Evolutionary conservation across 2,888 invertebrate genomes (phyloP), one percentile per base, ranked within the genome.

Genomic region (Amiota communis): DNA sequence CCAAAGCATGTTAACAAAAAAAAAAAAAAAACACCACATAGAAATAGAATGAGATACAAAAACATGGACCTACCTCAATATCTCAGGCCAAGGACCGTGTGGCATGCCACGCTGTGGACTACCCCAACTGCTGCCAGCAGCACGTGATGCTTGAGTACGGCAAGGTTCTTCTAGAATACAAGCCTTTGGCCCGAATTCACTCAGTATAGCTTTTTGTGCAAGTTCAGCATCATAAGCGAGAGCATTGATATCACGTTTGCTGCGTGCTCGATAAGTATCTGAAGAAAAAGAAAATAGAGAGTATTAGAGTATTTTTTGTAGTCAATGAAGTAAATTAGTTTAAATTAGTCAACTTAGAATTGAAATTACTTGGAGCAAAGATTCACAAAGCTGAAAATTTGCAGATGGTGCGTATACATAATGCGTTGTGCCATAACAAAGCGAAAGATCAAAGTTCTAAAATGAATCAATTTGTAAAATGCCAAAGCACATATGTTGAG

Each of bases 151-250:
- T 79, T 90, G 90, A 59, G 88, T 75, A 64, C 87, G 92, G 87
- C 96, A 96, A 46, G 95, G 94, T 76, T 94, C 92, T 81, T 95
- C 95, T 83, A 94, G 94, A 79, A 96, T 92, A 87, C 96, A 96
- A 47, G 95, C 95, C 77, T 93, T 92, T 53, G 93, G 92, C 20
- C 96, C 96, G 81, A 96, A 92, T 89, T 95, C 95, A 10, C 91
- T 91, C 4, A 95, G 91, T 74, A 96, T 92, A 89, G 93, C 93
- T 88, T 95, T 95, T 90, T 96, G 96, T n/a, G 95, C 94, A 85
- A 94, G 92, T 0, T 90, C 90, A 47, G 93, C 92, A 87, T 96
- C 94, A 56, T 92, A 90, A 76, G 92, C 91, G 73, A 91, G 82
- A 6, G 88, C 87, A 48, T 87, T 83, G 9, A 87, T 86, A n/a